Evolutionary conservation across 2,113 vertebrate genomes (phyloP).

Genomic region (Myotis lucifugus): DNA sequence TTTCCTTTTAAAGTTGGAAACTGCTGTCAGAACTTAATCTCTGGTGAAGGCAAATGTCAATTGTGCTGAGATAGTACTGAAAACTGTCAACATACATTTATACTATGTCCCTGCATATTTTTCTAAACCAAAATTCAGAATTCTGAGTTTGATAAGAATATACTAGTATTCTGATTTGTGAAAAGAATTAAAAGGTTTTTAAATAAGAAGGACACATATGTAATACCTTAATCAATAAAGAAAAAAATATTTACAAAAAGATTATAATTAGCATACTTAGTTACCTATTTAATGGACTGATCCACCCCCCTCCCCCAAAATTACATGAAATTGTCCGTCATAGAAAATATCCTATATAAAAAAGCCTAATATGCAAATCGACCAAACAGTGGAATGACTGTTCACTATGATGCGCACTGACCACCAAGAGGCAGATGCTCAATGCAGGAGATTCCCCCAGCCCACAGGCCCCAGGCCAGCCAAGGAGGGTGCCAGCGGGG

Average conservation of each 20-base stretch:
- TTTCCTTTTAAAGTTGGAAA: neutral
- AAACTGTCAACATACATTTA: neutral
- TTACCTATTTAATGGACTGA: neutral
- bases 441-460: too few species aligned
- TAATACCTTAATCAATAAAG: too few species aligned
- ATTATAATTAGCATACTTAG: neutral
- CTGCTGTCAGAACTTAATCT: neutral
- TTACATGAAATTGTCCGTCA: neutral
- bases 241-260: too few species aligned
- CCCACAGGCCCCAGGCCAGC: too few species aligned
- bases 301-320: rapidly evolving
- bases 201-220: constrained; percentile 1
- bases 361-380: too few species aligned
- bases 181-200: neutral
- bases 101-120: neutral
- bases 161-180: neutral
- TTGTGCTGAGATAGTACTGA: neutral
- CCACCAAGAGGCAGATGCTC: too few species aligned
- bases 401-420: too few species aligned
- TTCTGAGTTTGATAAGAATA: neutral
- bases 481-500: too few species aligned
- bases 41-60: neutral
- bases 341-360: neutral
- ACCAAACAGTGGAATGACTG: too few species aligned
- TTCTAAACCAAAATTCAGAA: constrained; percentile 6